Evolutionary conservation across 2,888 invertebrate genomes (phyloP).

Genomic region (Seladonia tumulorum): DNA sequence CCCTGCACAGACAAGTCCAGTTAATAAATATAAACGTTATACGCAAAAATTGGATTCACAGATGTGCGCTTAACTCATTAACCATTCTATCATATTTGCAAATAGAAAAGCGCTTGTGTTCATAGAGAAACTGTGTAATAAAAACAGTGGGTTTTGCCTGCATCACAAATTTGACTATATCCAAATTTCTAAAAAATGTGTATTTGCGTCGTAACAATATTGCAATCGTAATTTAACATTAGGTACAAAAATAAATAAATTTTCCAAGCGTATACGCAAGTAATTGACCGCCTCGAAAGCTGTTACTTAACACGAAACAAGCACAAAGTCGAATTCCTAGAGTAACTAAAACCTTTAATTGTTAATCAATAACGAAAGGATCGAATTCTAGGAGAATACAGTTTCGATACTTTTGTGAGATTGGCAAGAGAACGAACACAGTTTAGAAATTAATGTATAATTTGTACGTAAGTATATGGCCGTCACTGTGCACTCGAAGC

Average conservation of each 20-base stretch:
- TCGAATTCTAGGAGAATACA: slow-evolving; percentile 1
- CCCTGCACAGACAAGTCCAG: neutral
- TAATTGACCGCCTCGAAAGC: neutral
- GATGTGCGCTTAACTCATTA: neutral
- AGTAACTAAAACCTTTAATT: neutral
- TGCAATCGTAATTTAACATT: neutral
- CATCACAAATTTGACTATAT: neutral
- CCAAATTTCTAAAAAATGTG: neutral
- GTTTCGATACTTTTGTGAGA: neutral
- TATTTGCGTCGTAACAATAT: slow-evolving; percentile 1
- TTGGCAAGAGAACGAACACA: neutral
- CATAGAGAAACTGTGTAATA: neutral
- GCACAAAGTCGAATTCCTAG: neutral
- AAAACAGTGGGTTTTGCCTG: neutral
- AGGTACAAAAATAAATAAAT: neutral
- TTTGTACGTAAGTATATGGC: slow-evolving; percentile 14
- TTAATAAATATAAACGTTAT: neutral
- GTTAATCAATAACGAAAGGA: neutral
- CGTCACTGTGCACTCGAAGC: slow-evolving; percentile 7
- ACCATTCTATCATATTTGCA: neutral
- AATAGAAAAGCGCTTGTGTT: neutral
- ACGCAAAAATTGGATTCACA: neutral
- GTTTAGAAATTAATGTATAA: neutral
- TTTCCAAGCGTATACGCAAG: neutral
- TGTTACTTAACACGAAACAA: neutral